Evolutionary conservation across 2,797 vertebrate species (phyloP), one percentile per base, ranked within the genome.

Genomic region (Fistularia commersonii): DNA sequence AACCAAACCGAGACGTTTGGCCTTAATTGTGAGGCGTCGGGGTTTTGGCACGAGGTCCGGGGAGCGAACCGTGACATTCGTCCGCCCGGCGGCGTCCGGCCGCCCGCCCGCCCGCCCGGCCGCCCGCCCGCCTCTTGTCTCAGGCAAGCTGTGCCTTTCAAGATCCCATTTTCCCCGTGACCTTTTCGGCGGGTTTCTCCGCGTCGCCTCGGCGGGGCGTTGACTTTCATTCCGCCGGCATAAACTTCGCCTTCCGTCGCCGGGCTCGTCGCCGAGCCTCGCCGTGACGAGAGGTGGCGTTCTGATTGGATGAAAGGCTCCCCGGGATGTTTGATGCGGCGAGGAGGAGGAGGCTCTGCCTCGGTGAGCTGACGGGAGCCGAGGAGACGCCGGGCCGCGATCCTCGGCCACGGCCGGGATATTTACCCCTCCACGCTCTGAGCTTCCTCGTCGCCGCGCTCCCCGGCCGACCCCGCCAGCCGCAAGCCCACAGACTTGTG

Each of bases 221-320:
- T 57, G 79, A 79, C 81, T 79, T 79, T 76, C 68, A 54, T 72
- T 77, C 64, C 8, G 50, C 35, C 13, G 61, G 15, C 72, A 65
- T 80, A 76, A 78, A 77, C 73, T 78, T 65, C 49, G 63, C 60
- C 48, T 32, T 66, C 51, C 35, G 7, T 1, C 33, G 45, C 39
- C 45, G 39, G 4, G 52, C 72, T 64, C 7, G 57, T 55, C 45
- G 61, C 47, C 6, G 61, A 58, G 45, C 41, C 62, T 48, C 6
- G 44, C 70, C 14, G 68, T 65, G 77, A 75, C 72, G 62, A 46
- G 66, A 58, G 66, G 65, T 56, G 49, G 72, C 66, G 15, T 67
- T 76, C 68, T 69, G 59, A 57, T 77, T 67, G 79, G 78, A 87
- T 85, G 57, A 87, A 86, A 83, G 79, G 71, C 69, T 71, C 77